phyloP scores from a whole-genome alignment of 2,113 vertebrate species.

The Plecturocebus donacophilus region DNA sequence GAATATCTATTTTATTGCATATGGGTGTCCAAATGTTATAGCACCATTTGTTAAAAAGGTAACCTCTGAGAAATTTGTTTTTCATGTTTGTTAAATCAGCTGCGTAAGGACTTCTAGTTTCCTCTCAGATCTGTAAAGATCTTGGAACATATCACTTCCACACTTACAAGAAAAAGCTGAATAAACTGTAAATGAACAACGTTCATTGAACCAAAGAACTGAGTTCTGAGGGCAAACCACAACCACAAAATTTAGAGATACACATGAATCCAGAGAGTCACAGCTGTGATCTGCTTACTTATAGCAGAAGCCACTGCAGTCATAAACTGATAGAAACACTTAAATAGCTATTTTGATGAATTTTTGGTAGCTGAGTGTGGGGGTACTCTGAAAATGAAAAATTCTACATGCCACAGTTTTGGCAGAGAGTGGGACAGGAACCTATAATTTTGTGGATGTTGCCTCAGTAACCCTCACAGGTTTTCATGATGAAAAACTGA shows the following conservation, averaged over 20 bases:
- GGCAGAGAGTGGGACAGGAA: too few relatives aligned
- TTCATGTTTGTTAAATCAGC: background rate
- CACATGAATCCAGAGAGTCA: background rate
- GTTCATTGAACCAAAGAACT: background rate
- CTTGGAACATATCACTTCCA: background rate
- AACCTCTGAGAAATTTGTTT: background rate
- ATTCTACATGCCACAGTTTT: background rate
- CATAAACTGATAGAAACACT: background rate
- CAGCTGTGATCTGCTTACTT: background rate
- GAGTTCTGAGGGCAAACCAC: background rate
- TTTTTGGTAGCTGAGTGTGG: background rate
- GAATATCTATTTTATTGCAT: background rate
- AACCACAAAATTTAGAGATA: background rate
- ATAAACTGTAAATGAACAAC: background rate
- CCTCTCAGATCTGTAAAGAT: background rate
- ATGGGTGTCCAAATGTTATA: background rate
- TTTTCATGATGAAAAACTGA: background rate
- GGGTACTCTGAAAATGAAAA: background rate
- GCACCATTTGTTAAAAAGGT: background rate
- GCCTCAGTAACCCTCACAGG: background rate
- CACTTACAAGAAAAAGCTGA: background rate
- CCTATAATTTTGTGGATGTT: background rate
- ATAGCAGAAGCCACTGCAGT: background rate
- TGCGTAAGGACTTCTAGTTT: background rate
- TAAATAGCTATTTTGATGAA: background rate